Evolutionary conservation across 2,113 vertebrate species (phyloP), one percentile per base, ranked within the genome.

Genomic region (Solea solea): DNA sequence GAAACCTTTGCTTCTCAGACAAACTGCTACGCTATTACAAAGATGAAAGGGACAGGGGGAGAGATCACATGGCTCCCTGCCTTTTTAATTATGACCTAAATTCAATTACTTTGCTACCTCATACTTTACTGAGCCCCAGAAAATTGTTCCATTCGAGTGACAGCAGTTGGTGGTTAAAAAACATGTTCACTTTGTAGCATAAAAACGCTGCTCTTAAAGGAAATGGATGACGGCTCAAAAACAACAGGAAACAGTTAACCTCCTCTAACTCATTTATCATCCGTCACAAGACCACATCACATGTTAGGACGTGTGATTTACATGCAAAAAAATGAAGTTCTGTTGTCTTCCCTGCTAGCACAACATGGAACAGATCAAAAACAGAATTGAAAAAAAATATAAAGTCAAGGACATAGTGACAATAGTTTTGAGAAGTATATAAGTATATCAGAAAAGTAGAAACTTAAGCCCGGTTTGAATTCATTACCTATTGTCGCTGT

Each of bases 41-140:
- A 88, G 86, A 92, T 88, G 79, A 89, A 89, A 90, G 83, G 49
- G 77, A 53, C 67, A 48, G 48, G 57, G 68, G 55, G 60, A 48
- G 67, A 63, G 80, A 85, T 90, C 89, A 90, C 89, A 91, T 89
- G 91, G 83, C 70, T 85, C 76, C 83, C 78, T 87, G 80, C 83
- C 84, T 78, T 91, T 91, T 89, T 88, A 93, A 91, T 93, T 90
- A 90, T 82, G 82, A 73, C 74, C 84, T 39, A 86, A 91, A 93
- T 91, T 91, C 71, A 92, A 93, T 93, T 87, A 93, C 82, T 71
- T 77, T 74, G 81, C 53, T 81, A 83, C 78, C 84, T 82, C 76
- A 79, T 74, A 78, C 75, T 88, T 86, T 84, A 59, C 81, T 69
- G 57, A 69, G 80, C 74, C 64, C 84, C 52, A 60, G 75, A 77